These are phyloP conservation scores for Euura saliciscinereae DNA, from an alignment of 1,140 invertebrate genomes.

Conservation along the genomic window DNA sequence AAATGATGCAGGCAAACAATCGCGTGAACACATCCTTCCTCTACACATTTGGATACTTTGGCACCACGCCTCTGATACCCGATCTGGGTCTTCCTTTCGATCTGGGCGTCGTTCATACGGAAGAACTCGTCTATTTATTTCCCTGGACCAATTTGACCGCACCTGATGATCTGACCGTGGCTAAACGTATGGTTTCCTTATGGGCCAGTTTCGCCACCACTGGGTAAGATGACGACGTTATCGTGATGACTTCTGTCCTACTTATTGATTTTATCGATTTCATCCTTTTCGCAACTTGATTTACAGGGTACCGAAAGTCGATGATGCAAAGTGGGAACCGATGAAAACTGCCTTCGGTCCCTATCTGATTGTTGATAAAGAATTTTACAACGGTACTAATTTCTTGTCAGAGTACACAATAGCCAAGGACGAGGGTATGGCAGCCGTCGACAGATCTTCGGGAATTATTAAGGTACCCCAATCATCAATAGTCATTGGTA, in stretches of 20 bases:
- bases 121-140: background rate
- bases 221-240: background rate
- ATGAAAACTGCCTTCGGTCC: background rate
- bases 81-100: background rate
- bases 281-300: background rate
- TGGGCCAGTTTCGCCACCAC: background rate
- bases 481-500: background rate
- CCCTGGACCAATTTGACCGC: background rate
- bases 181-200: background rate
- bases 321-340: background rate
- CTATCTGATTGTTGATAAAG: background rate
- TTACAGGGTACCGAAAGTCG: background rate
- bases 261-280: too few species aligned
- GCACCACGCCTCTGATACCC: background rate
- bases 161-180: background rate
- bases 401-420: background rate
- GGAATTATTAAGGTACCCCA: background rate
- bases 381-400: constrained; percentile 1
- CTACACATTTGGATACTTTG: background rate
- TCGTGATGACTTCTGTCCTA: too few species aligned
- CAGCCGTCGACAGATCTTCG: background rate
- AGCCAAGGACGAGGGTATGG: background rate
- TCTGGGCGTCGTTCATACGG: background rate
- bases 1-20: background rate
- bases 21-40: background rate